Evolutionary conservation across 2,113 vertebrate genomes (phyloP).

Genomic region (Phasianus colchicus): DNA sequence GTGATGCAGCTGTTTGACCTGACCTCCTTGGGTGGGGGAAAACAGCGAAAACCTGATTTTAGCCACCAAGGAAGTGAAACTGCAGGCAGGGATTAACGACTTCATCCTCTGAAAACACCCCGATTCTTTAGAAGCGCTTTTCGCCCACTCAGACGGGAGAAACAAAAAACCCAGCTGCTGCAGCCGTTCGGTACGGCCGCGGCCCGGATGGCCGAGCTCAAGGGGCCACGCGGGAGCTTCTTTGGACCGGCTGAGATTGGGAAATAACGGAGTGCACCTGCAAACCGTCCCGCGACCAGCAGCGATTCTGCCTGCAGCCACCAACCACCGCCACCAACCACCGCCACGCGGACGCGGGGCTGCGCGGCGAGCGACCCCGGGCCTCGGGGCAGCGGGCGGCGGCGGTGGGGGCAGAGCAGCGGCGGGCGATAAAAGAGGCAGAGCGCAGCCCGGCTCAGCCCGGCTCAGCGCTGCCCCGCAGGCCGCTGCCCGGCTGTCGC

Average conservation of each 20-base stretch:
- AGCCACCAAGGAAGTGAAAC: background rate
- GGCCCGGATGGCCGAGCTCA: fast-evolving
- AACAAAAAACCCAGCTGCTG: fast-evolving
- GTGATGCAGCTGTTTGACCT: background rate
- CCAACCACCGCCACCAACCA: fast-evolving
- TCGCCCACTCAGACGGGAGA: background rate
- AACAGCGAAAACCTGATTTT: background rate
- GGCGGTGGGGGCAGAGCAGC: fast-evolving
- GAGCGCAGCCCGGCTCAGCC: too few species aligned
- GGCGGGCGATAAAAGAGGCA: too few species aligned
- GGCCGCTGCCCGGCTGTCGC: too few species aligned
- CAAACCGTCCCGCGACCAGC: fast-evolving
- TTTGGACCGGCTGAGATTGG: background rate
- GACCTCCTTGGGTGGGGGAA: background rate
- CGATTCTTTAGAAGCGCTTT: background rate
- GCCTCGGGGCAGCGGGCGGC: fast-evolving
- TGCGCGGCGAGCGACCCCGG: fast-evolving
- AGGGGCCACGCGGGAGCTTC: fast-evolving
- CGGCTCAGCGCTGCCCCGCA: too few species aligned
- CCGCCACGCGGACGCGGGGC: fast-evolving
- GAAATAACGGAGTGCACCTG: background rate
- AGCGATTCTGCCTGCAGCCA: fast-evolving
- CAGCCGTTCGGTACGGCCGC: too few species aligned
- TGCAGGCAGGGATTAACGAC: background rate
- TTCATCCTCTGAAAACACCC: background rate